Conservation (phyloP, 2,888 invertebrate species). For the Cheilosia pagana region DNA sequence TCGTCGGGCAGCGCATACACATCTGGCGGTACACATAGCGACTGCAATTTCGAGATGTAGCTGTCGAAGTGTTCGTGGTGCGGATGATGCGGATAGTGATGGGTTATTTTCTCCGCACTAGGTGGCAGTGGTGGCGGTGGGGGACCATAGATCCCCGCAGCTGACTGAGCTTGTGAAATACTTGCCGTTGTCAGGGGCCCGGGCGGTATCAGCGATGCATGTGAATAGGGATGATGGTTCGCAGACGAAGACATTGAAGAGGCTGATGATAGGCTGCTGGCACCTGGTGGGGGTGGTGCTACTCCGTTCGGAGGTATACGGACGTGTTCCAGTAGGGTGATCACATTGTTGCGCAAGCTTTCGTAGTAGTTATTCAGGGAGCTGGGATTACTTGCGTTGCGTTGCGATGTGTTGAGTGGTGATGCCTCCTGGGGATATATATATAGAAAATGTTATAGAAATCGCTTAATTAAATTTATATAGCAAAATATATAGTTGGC, state of each 20-base stretch:
- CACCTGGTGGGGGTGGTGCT: conserved; percentile 57
- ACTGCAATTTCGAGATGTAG: conserved; percentile 95
- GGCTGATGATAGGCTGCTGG: conserved; percentile 44
- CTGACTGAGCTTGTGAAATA: conserved; percentile 64
- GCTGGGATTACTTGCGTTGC: conserved; percentile 64
- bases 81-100: conserved; percentile 85
- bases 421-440: conserved; percentile 79
- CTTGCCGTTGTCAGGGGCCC: conserved; percentile 76
- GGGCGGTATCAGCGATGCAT: conserved; percentile 77
- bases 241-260: conserved; percentile 56
- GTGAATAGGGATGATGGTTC: conserved; percentile 72
- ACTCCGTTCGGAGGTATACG: conserved; percentile 89
- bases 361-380: conserved; percentile 94
- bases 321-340: conserved; percentile 94
- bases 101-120: conserved; percentile 66
- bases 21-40: conserved; percentile 91
- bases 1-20: conserved; percentile 91
- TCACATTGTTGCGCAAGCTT: conserved; percentile 95
- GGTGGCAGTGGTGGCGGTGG: conserved; percentile 69
- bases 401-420: conserved; percentile 81
- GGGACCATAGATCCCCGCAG: conserved; percentile 62
- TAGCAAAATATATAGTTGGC: too few relatives aligned
- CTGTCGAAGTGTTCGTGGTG: conserved; percentile 96
- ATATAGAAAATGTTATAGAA: not conserved
- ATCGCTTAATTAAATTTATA: too few relatives aligned